Base-by-base conservation (phyloP, 2,797 vertebrate genomes). In the Urosaurus nigricauda region DNA sequence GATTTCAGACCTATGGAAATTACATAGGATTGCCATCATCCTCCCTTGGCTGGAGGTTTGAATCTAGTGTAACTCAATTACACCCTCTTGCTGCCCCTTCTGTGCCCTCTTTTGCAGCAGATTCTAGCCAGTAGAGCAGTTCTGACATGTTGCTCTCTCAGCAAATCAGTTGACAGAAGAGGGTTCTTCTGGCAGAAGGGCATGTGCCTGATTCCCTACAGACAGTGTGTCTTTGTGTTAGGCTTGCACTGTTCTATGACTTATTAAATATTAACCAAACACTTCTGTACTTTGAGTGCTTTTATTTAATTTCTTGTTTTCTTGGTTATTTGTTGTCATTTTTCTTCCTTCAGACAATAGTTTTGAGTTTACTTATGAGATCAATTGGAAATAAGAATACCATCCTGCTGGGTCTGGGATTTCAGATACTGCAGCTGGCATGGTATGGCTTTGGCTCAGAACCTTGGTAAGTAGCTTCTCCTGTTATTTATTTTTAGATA, bases 321-420 rank as follows among this genome's bases (percentile, higher is more conserved):
- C 88, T 1, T 63, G 77, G 70, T 32, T 51, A 2, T 37, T 70
- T 51, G 11, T 1, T 86, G 0, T 0, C 32, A 79, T 92, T 91
- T 35, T 86, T 37, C 78, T 17, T 51, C 37, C 43, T 0, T 8
- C 92, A 98, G 98, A 98, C 98, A 51, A 96, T 98, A 94, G 97
- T 98, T 89, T 94, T 98, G 94, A 98, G 98, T 97, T 97, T 98
- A 93, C 97, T 98, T 56, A 98, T 98, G 98, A 96, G 98, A 19
- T 98, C 98, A 89, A 98, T 98, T 93, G 98, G 98, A 94, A 98
- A 98, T 93, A 98, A 98, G 95, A 98, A 98, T 83, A 98, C 98
- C 79, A 98, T 98, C 93, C 94, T 98, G 2, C 94, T 98, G 93
- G 98, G 98, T 24, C 95, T 98, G 1, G 98, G 98, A 26, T 98